Evolutionary conservation across 2,113 vertebrate species (phyloP).

Genomic region (Microcebus tavaratra): DNA sequence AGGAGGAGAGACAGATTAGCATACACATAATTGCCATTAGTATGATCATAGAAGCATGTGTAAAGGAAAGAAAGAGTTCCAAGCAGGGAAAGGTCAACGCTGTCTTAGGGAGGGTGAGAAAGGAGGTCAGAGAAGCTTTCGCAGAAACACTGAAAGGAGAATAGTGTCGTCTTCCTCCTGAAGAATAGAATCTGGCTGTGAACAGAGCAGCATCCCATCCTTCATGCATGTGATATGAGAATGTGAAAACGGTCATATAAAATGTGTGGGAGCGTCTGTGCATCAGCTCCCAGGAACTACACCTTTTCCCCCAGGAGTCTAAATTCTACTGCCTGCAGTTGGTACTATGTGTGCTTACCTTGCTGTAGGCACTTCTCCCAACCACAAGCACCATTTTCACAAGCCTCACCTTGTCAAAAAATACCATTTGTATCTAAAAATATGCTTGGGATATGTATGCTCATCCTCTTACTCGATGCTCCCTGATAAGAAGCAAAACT

Average conservation of each 20-base stretch:
- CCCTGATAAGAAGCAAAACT: neutral
- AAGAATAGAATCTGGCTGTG: neutral
- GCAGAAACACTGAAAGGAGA: neutral
- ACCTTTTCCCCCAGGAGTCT: neutral
- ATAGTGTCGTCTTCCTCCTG: neutral
- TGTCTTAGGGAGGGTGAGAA: neutral
- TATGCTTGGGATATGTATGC: neutral
- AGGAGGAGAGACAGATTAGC: neutral
- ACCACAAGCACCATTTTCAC: neutral
- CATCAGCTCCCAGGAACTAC: neutral
- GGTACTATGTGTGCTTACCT: neutral
- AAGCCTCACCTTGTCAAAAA: neutral
- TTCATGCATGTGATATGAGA: neutral
- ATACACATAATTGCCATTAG: neutral
- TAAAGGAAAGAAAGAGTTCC: neutral
- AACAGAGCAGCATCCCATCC: neutral
- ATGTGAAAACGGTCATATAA: neutral
- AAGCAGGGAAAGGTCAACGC: neutral
- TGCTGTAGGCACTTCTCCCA: neutral
- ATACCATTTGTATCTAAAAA: constrained; percentile 11
- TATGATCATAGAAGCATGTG: neutral
- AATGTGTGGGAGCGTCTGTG: neutral
- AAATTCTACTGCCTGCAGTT: neutral
- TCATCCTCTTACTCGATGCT: constrained; percentile 1
- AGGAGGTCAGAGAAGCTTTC: neutral